Evolutionary conservation across 64 coral and sea anemone genomes (phyloP).

Genomic region (Montipora efflorescens): DNA sequence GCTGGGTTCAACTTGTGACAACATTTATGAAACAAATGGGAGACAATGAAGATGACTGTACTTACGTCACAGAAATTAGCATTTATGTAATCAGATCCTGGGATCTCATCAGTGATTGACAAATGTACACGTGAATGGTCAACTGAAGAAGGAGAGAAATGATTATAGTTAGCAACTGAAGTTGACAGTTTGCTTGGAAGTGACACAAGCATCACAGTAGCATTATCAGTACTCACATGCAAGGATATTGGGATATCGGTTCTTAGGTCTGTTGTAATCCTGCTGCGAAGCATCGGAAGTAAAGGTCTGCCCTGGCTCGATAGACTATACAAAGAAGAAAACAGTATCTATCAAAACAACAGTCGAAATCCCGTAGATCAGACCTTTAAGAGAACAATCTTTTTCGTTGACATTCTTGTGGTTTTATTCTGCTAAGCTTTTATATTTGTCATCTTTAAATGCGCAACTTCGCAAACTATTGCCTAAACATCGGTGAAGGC

Average conservation of each 20-base stretch:
- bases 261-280: constrained; percentile 77
- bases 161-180: neutral
- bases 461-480: too few relatives aligned
- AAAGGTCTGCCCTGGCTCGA: constrained; percentile 83
- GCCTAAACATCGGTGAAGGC: too few relatives aligned
- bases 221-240: constrained; percentile 66
- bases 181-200: neutral
- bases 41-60: neutral
- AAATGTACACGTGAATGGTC: constrained; percentile 84
- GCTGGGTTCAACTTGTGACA: too few relatives aligned
- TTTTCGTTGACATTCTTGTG: too few relatives aligned
- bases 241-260: constrained; percentile 90
- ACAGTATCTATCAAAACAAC: neutral
- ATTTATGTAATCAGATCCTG: constrained; percentile 95
- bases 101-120: constrained; percentile 56
- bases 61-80: constrained; percentile 98
- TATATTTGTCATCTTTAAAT: too few relatives aligned
- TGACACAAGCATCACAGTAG: neutral
- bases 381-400: too few relatives aligned
- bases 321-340: constrained; percentile 67
- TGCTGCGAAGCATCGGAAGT: constrained; percentile 67
- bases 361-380: neutral
- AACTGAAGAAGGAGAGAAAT: constrained; percentile 41
- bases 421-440: too few relatives aligned
- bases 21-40: too few relatives aligned